Evolutionary conservation across 2,888 invertebrate species (phyloP).

Genomic region (Trichogramma dendrolimi): DNA sequence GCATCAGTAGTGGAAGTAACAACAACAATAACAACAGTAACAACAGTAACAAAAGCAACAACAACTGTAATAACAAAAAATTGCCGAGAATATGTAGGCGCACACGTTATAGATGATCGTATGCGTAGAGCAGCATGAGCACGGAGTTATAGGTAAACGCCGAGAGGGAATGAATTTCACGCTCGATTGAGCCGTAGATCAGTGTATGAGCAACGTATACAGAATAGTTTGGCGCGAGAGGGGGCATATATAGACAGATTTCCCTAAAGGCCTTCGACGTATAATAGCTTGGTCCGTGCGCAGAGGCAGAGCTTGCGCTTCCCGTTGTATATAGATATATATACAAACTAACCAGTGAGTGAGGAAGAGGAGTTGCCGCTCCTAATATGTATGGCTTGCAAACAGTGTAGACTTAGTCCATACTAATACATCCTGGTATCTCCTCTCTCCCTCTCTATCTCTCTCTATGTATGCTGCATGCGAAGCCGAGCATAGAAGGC

Average conservation of each 20-base stretch:
- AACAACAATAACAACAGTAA: background rate
- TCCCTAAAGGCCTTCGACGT: slow-evolving; percentile 46
- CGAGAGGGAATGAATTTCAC: slow-evolving; percentile 46
- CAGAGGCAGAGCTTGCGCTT: background rate
- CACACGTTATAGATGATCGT: background rate
- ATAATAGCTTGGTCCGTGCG: slow-evolving; percentile 12
- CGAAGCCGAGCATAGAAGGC: too few relatives aligned
- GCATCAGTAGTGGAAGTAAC: too few relatives aligned
- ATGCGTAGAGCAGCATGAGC: too few relatives aligned
- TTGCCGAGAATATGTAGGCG: background rate
- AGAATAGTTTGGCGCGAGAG: too few relatives aligned
- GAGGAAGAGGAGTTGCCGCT: too few relatives aligned
- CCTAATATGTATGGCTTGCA: too few relatives aligned
- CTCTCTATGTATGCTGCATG: too few relatives aligned
- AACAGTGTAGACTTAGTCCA: too few relatives aligned
- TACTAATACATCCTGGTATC: too few relatives aligned
- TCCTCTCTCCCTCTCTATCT: too few relatives aligned
- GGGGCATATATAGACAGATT: slow-evolving; percentile 41
- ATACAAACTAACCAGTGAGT: background rate
- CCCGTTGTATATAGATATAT: background rate
- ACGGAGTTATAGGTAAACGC: too few relatives aligned
- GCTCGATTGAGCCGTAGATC: slow-evolving; percentile 46
- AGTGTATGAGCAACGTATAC: slow-evolving; percentile 26
- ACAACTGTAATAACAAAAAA: slow-evolving; percentile 15
- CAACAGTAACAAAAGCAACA: slow-evolving; percentile 4